Evolutionary conservation across 2,797 vertebrate species (phyloP), one percentile per base, ranked within the genome.

Genomic region (Diglossa cyanea): DNA sequence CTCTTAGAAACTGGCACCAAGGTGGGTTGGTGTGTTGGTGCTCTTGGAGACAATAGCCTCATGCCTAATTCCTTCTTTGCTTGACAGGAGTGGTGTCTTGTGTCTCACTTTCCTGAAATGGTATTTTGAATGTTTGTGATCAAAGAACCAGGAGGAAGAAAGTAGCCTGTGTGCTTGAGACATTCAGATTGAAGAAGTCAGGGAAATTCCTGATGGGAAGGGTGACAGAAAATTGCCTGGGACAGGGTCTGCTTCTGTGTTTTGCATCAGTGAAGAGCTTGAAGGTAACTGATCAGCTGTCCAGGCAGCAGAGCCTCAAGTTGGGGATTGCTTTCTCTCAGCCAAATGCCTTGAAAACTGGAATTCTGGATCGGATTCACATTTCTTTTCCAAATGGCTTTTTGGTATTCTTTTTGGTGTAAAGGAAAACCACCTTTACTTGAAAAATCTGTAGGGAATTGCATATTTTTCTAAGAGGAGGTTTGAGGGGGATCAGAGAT

Each of bases 131-230:
- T 54, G 25, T 68, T 79, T 31, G 17, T 0, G 1, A 35, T 75
- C 45, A 72, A 91, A 82, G 23, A 78, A 33, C 10, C 1, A 13
- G 26, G 35, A 37, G 51, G 24, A 73, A 70, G 28, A 76, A 89
- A 83, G 31, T 30, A 77, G 3, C 9, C 26, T 47, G 3, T 72
- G 28, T 2, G 1, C 2, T 40, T 26, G 40, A 57, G 30, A 53
- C 39, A 57, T 26, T 13, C 17, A 73, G 47, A 40, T 0, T 1
- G 4, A 21, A 13, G 14, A 63, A 67, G 31, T 35, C 1, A 6
- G 1, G 3, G 28, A 8, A 68, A 15, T 26, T 53, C 14, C 10
- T 9, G 31, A n/a, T n/a, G 3, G 6, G 4, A 3, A 2, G 6
- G 0, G 28, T 65, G 33, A 65, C 50, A 83, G 55, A 53, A 65